Percentiles rank a stretch among this genome's conserved stretches.
phyloP scores from a whole-genome alignment of 2,797 vertebrate species.

The Arctocebus calabarensis region DNA sequence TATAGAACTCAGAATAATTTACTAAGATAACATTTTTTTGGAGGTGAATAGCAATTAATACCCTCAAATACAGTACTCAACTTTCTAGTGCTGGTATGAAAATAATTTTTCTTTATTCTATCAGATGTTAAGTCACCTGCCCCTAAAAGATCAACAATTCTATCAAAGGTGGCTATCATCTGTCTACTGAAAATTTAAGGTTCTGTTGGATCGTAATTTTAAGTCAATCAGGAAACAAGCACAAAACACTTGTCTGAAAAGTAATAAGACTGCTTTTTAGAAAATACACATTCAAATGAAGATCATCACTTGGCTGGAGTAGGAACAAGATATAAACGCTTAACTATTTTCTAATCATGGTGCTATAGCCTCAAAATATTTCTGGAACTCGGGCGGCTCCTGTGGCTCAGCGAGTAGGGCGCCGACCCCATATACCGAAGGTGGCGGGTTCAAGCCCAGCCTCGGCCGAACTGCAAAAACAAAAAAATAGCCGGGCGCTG shows the following conservation, averaged over 20 bases:
- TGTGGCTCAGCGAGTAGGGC: too few relatives aligned
- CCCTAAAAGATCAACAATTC: background rate
- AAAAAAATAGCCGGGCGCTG: too few relatives aligned
- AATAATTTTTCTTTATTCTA: constrained; percentile 38
- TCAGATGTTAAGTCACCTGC: background rate
- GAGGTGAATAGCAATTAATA: background rate
- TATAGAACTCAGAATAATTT: constrained; percentile 44
- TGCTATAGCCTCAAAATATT: background rate
- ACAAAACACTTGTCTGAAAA: constrained; percentile 46
- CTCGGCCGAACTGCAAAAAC: too few relatives aligned
- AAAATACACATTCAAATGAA: constrained; percentile 50
- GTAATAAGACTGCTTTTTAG: constrained; percentile 12
- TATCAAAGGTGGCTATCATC: background rate
- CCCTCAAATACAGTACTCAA: constrained; percentile 43
- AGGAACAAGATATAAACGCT: constrained; percentile 1
- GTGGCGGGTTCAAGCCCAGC: too few relatives aligned
- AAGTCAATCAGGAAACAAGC: constrained; percentile 40
- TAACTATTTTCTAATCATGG: background rate
- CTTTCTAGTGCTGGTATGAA: constrained; percentile 11
- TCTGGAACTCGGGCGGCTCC: background rate
- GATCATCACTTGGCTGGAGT: background rate
- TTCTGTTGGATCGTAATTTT: constrained; percentile 34
- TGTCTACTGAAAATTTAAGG: constrained; percentile 10
- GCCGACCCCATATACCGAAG: too few relatives aligned
- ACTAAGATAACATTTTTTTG: background rate